A percentile compares a stretch with the other conserved stretches of the same genome.
phyloP scores from a whole-genome alignment of 2,113 vertebrate genomes.

The Neogale vison region DNA sequence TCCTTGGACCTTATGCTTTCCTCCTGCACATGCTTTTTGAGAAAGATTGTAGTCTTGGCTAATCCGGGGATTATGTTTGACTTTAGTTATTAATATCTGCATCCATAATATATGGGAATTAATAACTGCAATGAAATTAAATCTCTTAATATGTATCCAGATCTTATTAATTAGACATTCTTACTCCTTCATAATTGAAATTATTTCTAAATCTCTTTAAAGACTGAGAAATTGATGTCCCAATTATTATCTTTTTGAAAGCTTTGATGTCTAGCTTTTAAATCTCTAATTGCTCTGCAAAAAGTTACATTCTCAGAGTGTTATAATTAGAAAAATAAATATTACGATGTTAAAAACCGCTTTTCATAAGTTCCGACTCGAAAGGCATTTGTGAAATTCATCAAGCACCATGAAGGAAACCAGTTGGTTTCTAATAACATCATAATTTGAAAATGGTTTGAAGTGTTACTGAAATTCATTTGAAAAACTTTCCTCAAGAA shows the following conservation, averaged over 20 bases:
- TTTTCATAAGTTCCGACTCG: slow-evolving; percentile 14
- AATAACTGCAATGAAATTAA: slow-evolving; percentile 72
- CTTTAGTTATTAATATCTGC: slow-evolving; percentile 58
- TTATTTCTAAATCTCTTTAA: slow-evolving; percentile 54
- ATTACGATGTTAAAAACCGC: neutral
- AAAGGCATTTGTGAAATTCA: neutral
- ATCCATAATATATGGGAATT: slow-evolving; percentile 72
- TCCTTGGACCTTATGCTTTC: neutral
- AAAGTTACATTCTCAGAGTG: slow-evolving; percentile 44
- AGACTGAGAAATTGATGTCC: slow-evolving; percentile 59
- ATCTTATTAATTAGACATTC: slow-evolving; percentile 69
- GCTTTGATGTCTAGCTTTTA: slow-evolving; percentile 68
- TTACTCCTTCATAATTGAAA: slow-evolving; percentile 71
- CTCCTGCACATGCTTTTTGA: neutral
- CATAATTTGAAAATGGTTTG: neutral
- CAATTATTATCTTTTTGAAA: slow-evolving; percentile 61
- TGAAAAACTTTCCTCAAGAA: neutral
- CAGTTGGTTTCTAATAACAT: neutral
- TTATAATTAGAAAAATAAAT: slow-evolving; percentile 68
- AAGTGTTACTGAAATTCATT: neutral
- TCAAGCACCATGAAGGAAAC: neutral
- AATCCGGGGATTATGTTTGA: neutral
- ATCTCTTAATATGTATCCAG: slow-evolving; percentile 57
- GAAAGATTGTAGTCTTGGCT: neutral
- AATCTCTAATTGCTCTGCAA: slow-evolving; percentile 57